Base-by-base conservation (phyloP, 2,797 vertebrate genomes). In the Protosalanx chinensis region DNA sequence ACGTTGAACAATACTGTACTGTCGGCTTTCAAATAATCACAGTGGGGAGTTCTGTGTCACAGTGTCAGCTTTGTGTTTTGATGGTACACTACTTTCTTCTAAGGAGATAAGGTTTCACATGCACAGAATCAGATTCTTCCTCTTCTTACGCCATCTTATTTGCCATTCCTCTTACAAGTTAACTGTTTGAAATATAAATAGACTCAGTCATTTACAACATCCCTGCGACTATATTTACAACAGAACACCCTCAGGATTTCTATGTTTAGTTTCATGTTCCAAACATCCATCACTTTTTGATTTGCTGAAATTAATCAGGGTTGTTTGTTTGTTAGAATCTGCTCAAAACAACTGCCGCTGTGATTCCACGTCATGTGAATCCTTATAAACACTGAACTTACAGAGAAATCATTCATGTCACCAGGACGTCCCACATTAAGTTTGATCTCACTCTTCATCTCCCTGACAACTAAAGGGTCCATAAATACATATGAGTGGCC, bases 21-120 rank as follows among this genome's bases (percentile, higher is more conserved):
- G 56, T 74, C 67, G 33, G 73, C 49, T 76, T 78, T 80, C 56
- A 79, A 76, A 80, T 70, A 65, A 72, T 62, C 18, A 64, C 18
- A 4, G 13, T 59, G 27, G 71, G 60, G 70, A 56, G 18, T 79
- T 76, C 82, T 69, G 6, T 76, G 30, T 76, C 23, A 27, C 23
- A 27, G 71, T 49, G 64, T 82, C 76, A 64, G 64, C 68, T 37
- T 27, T 53, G 56, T 16, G 56, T 67, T 3, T 64, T 53, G 62
- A 56, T n/a, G 51, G 4, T 29, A 69, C 56, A 46, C 37, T n/a
- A 27, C 53, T 63, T 58, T 57, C 5, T 56, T 56, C 51, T 56
- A n/a, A 56, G 41, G 67, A 33, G 20, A 62, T 74, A 67, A 16
- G 30, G 66, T 82, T 76, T 72, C 72, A 67, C 23, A n/a, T 10